phyloP scores from a whole-genome alignment of 2,797 vertebrate species.

The Arvicola amphibius region DNA sequence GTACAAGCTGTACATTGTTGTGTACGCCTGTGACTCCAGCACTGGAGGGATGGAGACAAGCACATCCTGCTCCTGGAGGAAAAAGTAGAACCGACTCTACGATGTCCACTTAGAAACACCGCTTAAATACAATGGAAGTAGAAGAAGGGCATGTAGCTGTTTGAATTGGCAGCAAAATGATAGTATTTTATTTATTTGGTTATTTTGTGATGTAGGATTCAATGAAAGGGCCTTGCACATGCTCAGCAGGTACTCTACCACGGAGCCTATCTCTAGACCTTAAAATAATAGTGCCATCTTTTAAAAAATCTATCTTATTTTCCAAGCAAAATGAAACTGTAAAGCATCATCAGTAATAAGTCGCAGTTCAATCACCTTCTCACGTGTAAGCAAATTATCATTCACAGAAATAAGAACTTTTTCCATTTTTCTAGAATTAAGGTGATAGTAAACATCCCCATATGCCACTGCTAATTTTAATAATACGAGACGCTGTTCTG shows the following conservation, averaged over 20 bases:
- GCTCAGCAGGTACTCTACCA: neutral
- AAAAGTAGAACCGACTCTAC: neutral
- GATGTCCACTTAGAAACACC: neutral
- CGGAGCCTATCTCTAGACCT: neutral
- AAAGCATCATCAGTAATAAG: neutral
- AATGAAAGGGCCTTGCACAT: neutral
- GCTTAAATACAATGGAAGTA: neutral
- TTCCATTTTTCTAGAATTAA: slow-evolving; percentile 14
- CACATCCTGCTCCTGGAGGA: neutral
- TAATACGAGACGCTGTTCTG: neutral
- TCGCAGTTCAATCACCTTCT: slow-evolving; percentile 19
- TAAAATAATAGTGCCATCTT: neutral
- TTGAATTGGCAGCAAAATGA: slow-evolving; percentile 19
- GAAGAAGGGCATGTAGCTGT: neutral
- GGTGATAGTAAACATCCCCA: slow-evolving; percentile 9
- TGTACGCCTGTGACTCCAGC: neutral
- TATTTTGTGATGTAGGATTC: neutral
- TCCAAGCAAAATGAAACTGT: neutral
- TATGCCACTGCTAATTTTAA: slow-evolving; percentile 15
- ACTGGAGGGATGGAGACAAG: neutral
- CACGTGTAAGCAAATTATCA: slow-evolving; percentile 13
- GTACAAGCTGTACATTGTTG: neutral
- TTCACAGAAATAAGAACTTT: neutral
- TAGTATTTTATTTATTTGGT: neutral
- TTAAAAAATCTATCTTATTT: slow-evolving; percentile 33